phyloP scores from a whole-genome alignment of 1,140 invertebrate genomes.

The Sinella curviseta region DNA sequence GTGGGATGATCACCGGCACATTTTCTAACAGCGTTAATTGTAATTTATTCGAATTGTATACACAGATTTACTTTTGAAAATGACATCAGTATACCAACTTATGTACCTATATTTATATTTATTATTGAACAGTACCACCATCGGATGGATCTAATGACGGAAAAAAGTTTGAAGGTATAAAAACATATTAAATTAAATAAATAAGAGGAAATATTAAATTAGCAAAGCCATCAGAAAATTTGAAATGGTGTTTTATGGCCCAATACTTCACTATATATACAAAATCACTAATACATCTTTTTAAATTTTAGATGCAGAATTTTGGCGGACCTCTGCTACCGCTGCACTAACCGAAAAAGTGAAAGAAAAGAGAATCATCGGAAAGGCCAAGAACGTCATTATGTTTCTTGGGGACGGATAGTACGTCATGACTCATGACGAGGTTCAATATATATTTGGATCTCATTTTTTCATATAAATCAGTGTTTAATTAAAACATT shows the following conservation, averaged over 20 bases:
- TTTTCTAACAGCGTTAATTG: background rate
- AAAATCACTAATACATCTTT: background rate
- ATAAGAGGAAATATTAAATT: too few relatives aligned
- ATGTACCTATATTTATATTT: too few relatives aligned
- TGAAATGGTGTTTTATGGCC: background rate
- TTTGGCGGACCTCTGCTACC: background rate
- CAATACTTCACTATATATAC: background rate
- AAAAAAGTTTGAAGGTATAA: background rate
- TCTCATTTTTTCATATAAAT: background rate
- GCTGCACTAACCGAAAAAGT: background rate
- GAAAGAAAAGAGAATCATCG: background rate
- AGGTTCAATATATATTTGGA: background rate
- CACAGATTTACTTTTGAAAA: too few relatives aligned
- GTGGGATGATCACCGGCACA: too few relatives aligned
- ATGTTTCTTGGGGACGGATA: conserved; percentile 77
- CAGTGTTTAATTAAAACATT: background rate
- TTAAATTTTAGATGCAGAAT: background rate
- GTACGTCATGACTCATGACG: background rate
- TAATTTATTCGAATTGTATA: background rate
- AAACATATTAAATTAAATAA: background rate
- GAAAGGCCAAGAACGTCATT: conserved; percentile 66
- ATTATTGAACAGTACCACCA: background rate
- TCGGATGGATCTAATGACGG: background rate
- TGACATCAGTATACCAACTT: too few relatives aligned
- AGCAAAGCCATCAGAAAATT: too few relatives aligned